Conservation (phyloP, 1,140 invertebrate species). For the Trissolcus basalis region DNA sequence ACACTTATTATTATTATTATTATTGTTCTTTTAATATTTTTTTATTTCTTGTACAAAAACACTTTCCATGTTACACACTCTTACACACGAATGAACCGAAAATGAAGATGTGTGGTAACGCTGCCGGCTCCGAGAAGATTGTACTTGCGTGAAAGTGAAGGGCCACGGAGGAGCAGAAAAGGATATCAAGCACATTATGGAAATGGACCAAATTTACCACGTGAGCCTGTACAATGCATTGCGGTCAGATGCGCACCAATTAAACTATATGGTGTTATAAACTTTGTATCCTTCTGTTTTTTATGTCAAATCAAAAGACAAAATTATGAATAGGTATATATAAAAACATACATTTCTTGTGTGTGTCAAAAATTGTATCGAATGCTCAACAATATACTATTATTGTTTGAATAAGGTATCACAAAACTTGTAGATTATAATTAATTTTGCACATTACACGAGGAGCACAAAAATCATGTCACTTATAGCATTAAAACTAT, state of each 20-base stretch:
- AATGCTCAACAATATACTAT: slow-evolving; percentile 35
- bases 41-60: no score
- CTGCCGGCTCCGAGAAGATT: slow-evolving; percentile 24
- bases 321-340: no score
- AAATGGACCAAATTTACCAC: slow-evolving; percentile 34
- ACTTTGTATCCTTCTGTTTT: no score
- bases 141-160: slow-evolving; percentile 54
- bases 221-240: slow-evolving; percentile 1
- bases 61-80: no score
- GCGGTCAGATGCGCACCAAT: slow-evolving; percentile 32
- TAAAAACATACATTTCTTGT: no score
- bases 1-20: no score
- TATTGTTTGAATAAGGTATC: slow-evolving; percentile 39
- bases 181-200: slow-evolving; percentile 39
- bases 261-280: no score
- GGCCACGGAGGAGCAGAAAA: slow-evolving; percentile 27
- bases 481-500: slow-evolving; percentile 11
- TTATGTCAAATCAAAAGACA: no score
- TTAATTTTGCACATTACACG: slow-evolving; percentile 26
- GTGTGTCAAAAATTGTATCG: slow-evolving; percentile 42
- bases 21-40: no score
- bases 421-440: slow-evolving; percentile 40
- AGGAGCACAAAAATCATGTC: slow-evolving; percentile 6
- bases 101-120: slow-evolving; percentile 28
- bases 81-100: slow-evolving; percentile 7